Conservation (phyloP, 2,888 invertebrate species). For the Amphipoea oculea region DNA sequence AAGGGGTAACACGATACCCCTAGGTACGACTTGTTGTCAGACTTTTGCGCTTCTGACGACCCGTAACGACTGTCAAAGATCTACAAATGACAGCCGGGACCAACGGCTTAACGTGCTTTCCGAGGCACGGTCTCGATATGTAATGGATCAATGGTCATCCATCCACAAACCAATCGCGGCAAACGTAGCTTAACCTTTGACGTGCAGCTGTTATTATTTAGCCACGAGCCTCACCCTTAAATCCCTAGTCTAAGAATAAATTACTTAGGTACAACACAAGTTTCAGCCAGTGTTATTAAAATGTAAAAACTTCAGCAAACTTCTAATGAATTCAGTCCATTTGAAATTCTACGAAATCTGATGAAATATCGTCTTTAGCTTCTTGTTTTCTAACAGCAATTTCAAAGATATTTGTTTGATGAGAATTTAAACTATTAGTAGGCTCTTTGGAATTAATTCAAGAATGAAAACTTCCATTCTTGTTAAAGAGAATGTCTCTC, state of each 20-base stretch:
- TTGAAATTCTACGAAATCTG: conserved; percentile 50
- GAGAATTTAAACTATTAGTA: conserved; percentile 46
- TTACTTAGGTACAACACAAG: conserved; percentile 24
- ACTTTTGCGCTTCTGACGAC: too few species aligned
- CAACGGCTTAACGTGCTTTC: too few species aligned
- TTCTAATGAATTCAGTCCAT: conserved; percentile 49
- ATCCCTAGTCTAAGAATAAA: conserved; percentile 15
- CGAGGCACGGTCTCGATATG: too few species aligned
- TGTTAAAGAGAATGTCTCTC: neutral
- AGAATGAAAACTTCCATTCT: conserved; percentile 1
- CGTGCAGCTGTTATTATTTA: neutral
- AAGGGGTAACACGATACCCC: too few species aligned
- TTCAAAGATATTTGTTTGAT: conserved; percentile 33
- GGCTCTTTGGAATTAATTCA: conserved; percentile 14
- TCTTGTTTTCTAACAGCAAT: conserved; percentile 33
- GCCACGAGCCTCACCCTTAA: neutral
- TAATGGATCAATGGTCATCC: too few species aligned
- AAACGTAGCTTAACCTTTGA: too few species aligned
- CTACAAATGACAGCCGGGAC: too few species aligned
- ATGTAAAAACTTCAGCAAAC: conserved; percentile 54
- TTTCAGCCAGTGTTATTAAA: conserved; percentile 44
- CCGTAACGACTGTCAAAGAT: too few species aligned
- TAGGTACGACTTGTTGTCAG: too few species aligned
- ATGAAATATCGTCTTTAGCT: conserved; percentile 26
- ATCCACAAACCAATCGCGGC: too few species aligned